Evolutionary conservation across 2,797 vertebrate species (phyloP).

Genomic region (Australoheros facetus): DNA sequence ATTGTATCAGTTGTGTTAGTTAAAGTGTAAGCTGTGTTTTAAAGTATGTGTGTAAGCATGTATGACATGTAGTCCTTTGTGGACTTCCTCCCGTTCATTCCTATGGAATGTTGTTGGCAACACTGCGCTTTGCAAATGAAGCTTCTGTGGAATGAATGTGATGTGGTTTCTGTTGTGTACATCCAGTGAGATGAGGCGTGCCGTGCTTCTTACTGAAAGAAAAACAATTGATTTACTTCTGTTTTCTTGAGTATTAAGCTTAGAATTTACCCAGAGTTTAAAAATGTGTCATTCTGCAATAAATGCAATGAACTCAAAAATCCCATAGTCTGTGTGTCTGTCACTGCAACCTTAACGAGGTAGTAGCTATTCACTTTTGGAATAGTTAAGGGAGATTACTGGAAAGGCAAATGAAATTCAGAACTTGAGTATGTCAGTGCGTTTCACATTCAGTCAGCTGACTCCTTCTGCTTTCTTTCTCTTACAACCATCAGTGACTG

Average conservation of each 20-base stretch:
- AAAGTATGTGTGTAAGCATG: conserved; percentile 31
- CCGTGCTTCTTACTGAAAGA: not conserved
- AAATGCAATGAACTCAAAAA: conserved; percentile 34
- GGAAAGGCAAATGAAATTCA: not conserved
- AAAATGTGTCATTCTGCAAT: conserved; percentile 21
- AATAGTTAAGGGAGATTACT: not conserved
- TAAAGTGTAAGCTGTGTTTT: conserved; percentile 9
- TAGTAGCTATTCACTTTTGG: not conserved
- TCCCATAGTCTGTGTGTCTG: not conserved
- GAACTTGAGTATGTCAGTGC: not conserved
- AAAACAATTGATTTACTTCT: not conserved
- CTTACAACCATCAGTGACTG: not conserved
- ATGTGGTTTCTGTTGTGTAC: conserved; percentile 48
- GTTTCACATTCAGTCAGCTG: conserved; percentile 14
- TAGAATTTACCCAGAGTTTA: not conserved
- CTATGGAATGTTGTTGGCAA: conserved; percentile 8
- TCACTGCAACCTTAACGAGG: not conserved
- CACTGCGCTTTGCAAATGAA: conserved; percentile 22
- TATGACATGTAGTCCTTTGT: conserved; percentile 45
- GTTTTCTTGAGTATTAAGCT: not conserved
- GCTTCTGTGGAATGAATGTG: conserved; percentile 28
- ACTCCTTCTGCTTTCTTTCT: conserved; percentile 5
- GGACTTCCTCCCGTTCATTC: conserved; percentile 66
- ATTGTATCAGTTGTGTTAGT: conserved; percentile 6
- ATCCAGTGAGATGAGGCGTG: conserved; percentile 55